Evolutionary conservation across 37 sponge, comb jelly and placozoan genomes (phyloP), one percentile per base, ranked within the genome.

Genomic region (Agelas oroides): DNA sequence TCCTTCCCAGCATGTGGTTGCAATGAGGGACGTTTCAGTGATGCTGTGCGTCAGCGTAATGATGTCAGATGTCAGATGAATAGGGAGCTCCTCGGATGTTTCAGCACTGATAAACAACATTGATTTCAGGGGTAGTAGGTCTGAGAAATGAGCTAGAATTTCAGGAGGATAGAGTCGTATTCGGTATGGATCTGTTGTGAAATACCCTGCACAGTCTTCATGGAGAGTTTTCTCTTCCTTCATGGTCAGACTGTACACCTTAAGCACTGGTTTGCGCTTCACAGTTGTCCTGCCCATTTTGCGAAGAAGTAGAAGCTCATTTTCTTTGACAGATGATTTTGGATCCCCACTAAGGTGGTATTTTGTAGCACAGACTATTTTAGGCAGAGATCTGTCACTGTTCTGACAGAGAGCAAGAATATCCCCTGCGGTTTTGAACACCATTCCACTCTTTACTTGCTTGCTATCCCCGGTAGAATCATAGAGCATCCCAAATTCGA

Each of bases 401-500:
- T 78, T 52, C 20, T 37, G 38, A 32, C 33, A 28, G 18, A 53
- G 40, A 0, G 75, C 38, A 1, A 83, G 39, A 5, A 83, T 52
- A 28, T 83, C 73, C 6, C 41, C 65, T 1, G 73, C 74, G 1
- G 46, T 56, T 40, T 70, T 59, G 28, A 83, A 83, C 23, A 33
- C 39, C 19, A 36, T 35, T 24, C 62, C 62, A 5, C 25, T 27
- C 20, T 78, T 6, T 31, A 20, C 38, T 1, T 30, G 61, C 2
- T 6, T 28, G 6, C 37, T 66, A 3, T 62, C 25, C 62, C 25
- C 3, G 19, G 28, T 53, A 0, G 76, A 68, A 27, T 75, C 53
- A 68, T 81, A 81, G 66, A 88, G 67, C 13, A 88, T 5, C 24
- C 88, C 82, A 56, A 88, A 81, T 70, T 88, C 33, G n/a, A 76